These are phyloP conservation scores for Buceros bicornis DNA, from an alignment of 2,797 vertebrate genomes.

Conservation along the genomic window DNA sequence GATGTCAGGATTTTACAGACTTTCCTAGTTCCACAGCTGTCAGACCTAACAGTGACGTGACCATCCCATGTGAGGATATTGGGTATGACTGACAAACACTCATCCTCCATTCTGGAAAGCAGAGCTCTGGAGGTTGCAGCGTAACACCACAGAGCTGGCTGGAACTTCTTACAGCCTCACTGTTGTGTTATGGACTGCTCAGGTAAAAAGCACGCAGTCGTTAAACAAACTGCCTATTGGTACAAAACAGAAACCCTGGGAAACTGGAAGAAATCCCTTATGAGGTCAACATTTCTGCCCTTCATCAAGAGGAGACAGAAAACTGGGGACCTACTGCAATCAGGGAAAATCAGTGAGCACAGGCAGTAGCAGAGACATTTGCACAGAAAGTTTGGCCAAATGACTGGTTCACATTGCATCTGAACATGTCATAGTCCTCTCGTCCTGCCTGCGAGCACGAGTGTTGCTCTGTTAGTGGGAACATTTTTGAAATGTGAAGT, in stretches of 20 bases:
- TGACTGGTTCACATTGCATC: not conserved
- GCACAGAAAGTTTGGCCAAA: not conserved
- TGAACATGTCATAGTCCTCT: not conserved
- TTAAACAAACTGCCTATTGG: not conserved
- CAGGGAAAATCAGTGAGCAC: not conserved
- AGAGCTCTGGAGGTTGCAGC: not conserved
- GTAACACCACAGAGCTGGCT: not conserved
- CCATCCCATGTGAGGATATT: not conserved
- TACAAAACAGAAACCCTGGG: not conserved
- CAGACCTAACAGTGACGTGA: not conserved
- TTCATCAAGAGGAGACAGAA: not conserved
- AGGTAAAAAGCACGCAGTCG: not conserved
- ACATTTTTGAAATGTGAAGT: not conserved
- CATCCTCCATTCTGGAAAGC: not conserved
- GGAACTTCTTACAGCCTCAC: not conserved
- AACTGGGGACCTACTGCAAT: not conserved
- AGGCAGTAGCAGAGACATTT: not conserved
- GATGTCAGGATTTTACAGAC: not conserved
- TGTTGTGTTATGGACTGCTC: not conserved
- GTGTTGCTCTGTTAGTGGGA: not conserved
- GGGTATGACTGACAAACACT: not conserved
- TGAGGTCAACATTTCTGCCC: not conserved
- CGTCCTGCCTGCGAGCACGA: not conserved
- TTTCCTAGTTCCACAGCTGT: not conserved
- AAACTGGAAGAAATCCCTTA: not conserved